Conservation (phyloP, 1,140 invertebrate species). For the Macrocentrus cingulum region DNA sequence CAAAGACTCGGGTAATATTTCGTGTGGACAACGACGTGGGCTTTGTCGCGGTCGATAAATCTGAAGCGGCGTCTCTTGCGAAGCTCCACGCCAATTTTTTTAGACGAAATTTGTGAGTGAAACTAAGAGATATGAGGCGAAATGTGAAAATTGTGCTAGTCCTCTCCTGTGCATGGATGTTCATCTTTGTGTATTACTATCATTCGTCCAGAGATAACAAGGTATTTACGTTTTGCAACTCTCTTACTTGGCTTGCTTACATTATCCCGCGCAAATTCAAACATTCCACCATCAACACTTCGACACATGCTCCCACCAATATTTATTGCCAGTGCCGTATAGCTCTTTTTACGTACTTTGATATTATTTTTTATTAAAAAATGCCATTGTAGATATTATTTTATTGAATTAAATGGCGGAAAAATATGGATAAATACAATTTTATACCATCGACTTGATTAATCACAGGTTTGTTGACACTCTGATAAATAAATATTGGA, state of each 20-base stretch:
- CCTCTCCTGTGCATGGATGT: constrained; percentile 63
- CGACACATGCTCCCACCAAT: too few relatives aligned
- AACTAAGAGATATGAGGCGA: constrained; percentile 51
- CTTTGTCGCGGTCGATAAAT: constrained; percentile 29
- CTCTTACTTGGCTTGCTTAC: not conserved
- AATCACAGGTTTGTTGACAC: too few relatives aligned
- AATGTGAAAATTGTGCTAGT: constrained; percentile 62
- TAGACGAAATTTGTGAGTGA: not conserved
- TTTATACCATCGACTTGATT: too few relatives aligned
- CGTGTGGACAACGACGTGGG: constrained; percentile 1
- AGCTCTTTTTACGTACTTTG: too few relatives aligned
- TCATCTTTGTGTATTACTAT: constrained; percentile 62
- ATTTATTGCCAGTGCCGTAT: too few relatives aligned
- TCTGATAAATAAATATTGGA: too few relatives aligned
- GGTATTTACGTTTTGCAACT: constrained; percentile 39
- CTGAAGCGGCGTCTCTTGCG: too few relatives aligned
- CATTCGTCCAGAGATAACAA: constrained; percentile 57
- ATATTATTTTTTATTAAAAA: too few relatives aligned
- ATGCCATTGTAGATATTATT: too few relatives aligned
- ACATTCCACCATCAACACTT: too few relatives aligned
- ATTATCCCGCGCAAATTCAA: constrained; percentile 4
- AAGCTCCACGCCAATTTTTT: not conserved
- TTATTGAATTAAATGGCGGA: too few relatives aligned
- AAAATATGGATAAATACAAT: too few relatives aligned
- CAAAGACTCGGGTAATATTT: not conserved